phyloP scores from a whole-genome alignment of 2,888 invertebrate species.

The Molorchus minor region DNA sequence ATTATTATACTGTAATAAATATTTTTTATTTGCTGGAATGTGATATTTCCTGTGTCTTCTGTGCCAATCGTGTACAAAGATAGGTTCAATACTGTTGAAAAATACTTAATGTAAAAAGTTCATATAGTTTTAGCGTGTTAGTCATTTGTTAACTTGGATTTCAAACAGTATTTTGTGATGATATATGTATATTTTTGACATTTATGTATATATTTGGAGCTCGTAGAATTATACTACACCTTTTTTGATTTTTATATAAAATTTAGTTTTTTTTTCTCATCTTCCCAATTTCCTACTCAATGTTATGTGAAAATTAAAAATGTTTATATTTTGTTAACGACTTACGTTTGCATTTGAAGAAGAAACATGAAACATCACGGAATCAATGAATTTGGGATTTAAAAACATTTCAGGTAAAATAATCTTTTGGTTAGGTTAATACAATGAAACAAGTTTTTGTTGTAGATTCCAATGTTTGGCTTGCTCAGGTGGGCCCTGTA shows the following conservation, averaged over 20 bases:
- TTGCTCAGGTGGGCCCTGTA: no score
- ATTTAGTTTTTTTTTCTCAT: slow-evolving; percentile 7
- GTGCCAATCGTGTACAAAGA: slow-evolving; percentile 31
- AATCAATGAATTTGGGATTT: no score
- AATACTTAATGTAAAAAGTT: slow-evolving; percentile 29
- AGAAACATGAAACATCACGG: no score
- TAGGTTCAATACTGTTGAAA: slow-evolving; percentile 24
- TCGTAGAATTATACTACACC: slow-evolving; percentile 24
- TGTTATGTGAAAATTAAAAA: no score
- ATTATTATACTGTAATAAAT: slow-evolving; percentile 30
- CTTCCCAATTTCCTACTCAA: not conserved
- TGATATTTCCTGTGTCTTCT: slow-evolving; percentile 32
- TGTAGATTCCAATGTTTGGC: no score
- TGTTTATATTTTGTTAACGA: no score
- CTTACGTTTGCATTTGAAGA: no score
- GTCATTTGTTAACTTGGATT: slow-evolving; percentile 30
- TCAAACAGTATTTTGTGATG: slow-evolving; percentile 46
- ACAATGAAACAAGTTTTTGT: no score
- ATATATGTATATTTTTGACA: slow-evolving; percentile 42
- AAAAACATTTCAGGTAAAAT: no score
- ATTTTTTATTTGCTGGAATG: slow-evolving; percentile 29
- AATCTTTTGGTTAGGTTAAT: no score
- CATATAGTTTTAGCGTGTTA: slow-evolving; percentile 13
- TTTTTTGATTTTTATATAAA: slow-evolving; percentile 37
- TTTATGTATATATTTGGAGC: slow-evolving; percentile 30